A percentile compares a stretch with the other conserved stretches of the same genome.
phyloP scores from a whole-genome alignment of 2,797 vertebrate genomes.

The Myiotriccus ornatus region DNA sequence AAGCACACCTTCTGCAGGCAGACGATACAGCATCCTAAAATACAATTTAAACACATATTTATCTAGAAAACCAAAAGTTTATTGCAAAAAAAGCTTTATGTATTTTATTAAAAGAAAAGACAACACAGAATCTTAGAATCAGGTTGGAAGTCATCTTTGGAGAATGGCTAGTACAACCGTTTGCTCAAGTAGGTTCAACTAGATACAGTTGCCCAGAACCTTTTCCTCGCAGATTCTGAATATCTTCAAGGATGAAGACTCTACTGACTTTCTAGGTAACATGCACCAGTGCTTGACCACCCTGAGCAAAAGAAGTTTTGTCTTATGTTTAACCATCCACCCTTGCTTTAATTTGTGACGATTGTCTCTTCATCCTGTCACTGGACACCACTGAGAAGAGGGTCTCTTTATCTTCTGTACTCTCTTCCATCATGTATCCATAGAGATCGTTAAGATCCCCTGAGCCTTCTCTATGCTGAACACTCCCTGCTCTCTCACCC shows the following conservation, averaged over 20 bases:
- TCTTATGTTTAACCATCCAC: neutral
- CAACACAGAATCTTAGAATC: neutral
- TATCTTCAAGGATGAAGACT: neutral
- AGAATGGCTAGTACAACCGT: neutral
- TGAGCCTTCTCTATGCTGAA: neutral
- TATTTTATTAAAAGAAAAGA: neutral
- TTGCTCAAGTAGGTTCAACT: neutral
- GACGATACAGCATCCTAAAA: neutral
- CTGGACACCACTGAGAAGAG: neutral
- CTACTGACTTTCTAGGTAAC: neutral
- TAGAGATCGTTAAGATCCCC: neutral
- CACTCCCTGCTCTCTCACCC: neutral
- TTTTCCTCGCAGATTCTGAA: fast-evolving
- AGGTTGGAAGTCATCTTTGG: neutral
- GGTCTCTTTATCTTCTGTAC: neutral
- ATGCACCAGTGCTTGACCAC: neutral
- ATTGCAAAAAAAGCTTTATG: neutral
- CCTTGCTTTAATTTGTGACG: neutral
- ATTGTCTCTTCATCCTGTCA: neutral
- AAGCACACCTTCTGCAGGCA: neutral
- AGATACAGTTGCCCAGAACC: neutral
- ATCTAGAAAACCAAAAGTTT: neutral
- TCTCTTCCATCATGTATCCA: neutral
- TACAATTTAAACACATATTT: neutral
- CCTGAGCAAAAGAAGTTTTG: neutral